Base-by-base conservation (phyloP, 2,113 vertebrate species). In the Etheostoma spectabile region DNA sequence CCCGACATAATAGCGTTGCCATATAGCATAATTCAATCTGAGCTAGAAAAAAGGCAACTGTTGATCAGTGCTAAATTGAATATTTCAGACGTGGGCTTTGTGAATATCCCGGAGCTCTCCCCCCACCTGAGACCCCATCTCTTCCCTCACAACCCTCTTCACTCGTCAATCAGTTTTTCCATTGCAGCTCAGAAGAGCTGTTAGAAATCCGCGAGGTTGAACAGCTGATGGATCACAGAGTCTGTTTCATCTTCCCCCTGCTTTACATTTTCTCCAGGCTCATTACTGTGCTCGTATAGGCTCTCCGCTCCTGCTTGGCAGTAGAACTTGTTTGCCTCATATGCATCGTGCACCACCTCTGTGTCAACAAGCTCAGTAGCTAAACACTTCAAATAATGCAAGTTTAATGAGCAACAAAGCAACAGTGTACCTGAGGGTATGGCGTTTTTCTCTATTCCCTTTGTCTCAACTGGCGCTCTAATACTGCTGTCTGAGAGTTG, bases 251-350 rank as follows among this genome's bases (percentile, higher is more conserved):
- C 94, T 92, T 64, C 42, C 66, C 80, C 78, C 91, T 88, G 87
- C 85, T 92, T 94, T 95, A 93, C 92, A 93, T 92, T 91, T 94
- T 90, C 89, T 89, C 88, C 73, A 83, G 90, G 77, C 92, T 94
- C 92, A 94, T 95, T 95, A 94, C 79, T 15, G 78, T 48, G 60
- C 79, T 81, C 12, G 76, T 82, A 81, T 77, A 85, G 83, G 76
- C 83, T 66, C 79, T 79, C 86, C 22, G 80, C 86, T 79, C 70
- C 27, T 73, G 80, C 73, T 77, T 88, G 89, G 86, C 91, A 89
- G 84, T 59, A 13, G 83, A 92, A 91, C 85, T 80, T 90, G 90
- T 94, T 94, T 93, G 88, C 91, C 82, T 90, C 89, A 35, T 59
- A 72, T 77, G 91, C 87, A 88, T 91, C 60, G 61, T n/a, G 56